Base-by-base conservation (phyloP, 2,113 vertebrate species). In the Aegypius monachus region DNA sequence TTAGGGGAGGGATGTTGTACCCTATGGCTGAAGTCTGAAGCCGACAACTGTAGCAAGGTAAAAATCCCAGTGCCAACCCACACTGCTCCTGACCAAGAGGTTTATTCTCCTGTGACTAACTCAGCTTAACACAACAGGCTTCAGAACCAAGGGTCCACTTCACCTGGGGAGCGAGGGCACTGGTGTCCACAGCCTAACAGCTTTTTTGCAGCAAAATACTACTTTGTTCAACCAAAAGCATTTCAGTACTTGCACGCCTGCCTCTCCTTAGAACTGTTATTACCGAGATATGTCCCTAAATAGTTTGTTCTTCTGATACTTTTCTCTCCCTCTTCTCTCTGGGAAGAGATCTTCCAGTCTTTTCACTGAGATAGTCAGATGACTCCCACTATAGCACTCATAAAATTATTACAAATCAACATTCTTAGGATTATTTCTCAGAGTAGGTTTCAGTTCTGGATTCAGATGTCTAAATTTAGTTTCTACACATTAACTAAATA, bases 401-500 rank as follows among this genome's bases (percentile, higher is more conserved):
- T 18, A n/a, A 72, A 91, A 91, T 36, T 56, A 86, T 10, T 72
- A 68, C 34, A 72, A 42, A 81, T 62, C 62, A 55, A 85, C 70
- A 92, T 82, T 86, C 48, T 86, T 77, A 13, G 43, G n/a, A 91
- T 86, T 94, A 95, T 84, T 92, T 91, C 73, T 95, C 66, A 75
- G 38, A 79, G 52, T 11, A 90, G n/a, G 47, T 81, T 75, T 75
- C 87, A 74, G 47, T 16, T 70, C 63, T 48, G 48, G 50, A 81
- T 70, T 53, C 38, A 85, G 52, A 93, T 32, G 43, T 6, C 59
- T 86, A 75, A 56, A 88, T 53, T 53, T 53, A 53, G 52, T 53
- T 53, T 53, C 52, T 53, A 53, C 26, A 53, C 26, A 29, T 53
- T 53, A 53, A 53, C 52, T 29, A 29, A 53, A 53, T 53, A 27